Base-by-base conservation (phyloP, 2,113 vertebrate genomes). In the Atrichornis clamosus region DNA sequence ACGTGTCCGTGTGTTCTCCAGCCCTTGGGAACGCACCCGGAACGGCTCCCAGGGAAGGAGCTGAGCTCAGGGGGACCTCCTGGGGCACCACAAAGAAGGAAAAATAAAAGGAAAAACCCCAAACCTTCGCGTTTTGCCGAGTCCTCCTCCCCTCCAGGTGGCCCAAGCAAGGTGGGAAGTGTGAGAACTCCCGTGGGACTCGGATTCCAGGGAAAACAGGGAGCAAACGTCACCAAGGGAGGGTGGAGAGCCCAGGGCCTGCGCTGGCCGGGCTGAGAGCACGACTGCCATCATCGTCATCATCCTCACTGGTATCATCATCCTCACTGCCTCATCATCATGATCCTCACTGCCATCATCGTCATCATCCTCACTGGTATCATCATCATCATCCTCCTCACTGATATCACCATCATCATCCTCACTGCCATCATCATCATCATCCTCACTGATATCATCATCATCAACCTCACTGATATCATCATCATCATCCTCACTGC, bases 1-100 rank as follows among this genome's bases (percentile, higher is more conserved):
- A 68, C 16, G 19, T 27, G 17, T 24, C 19, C 0, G 2, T 0
- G 33, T 7, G 27, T 27, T 47, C 18, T 8, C 59, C 68, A 24
- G 28, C 32, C 15, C 0, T 5, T 1, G 59, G 77, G 2, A 58
- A 50, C 2, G 6, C 7, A 12, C 19, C 59, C 13, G 42, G 67
- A 13, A 20, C 4, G 37, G 55, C 37, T 23, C 1, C 56, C 35
- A 1, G 6, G 60, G 52, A 32, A 33, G 42, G 22, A 3, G 62
- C 47, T 37, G 84, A 84, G 87, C 69, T 35, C 59, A 44, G 47
- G 56, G 39, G 35, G 27, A 50, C 16, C 35, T 24, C 6, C 23
- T 1, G 20, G 10, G 32, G 42, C 6, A 20, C 37, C 70, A 8
- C 10, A 7, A 18, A 10, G 52, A 15, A 24, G 26, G 6, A 52